phyloP scores from a whole-genome alignment of 2,113 vertebrate species.

The Catharus minimus region DNA sequence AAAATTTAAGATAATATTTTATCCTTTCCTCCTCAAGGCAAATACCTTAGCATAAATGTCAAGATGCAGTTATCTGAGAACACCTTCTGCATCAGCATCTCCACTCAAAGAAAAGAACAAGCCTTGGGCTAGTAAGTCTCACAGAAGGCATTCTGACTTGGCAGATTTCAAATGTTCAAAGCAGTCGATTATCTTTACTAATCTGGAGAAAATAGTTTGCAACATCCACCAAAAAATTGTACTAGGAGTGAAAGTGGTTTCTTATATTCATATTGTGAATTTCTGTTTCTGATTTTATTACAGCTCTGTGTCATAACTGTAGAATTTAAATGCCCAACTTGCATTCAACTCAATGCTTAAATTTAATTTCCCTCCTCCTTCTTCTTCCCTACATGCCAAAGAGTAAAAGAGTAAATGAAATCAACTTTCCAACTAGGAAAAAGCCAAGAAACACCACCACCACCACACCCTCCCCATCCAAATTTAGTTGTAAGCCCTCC shows the following conservation, averaged over 20 bases:
- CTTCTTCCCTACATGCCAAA: neutral
- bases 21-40: neutral
- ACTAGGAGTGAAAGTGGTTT: neutral
- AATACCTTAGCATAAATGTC: neutral
- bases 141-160: neutral
- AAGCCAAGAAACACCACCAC: accelerated
- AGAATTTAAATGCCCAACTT: neutral
- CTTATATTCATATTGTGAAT: neutral
- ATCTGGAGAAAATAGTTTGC: neutral
- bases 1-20: slow-evolving; percentile 2
- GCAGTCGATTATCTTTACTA: neutral
- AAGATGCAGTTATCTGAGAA: neutral
- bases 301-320: neutral
- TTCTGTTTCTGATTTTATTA: neutral
- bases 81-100: neutral
- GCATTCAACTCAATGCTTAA: neutral
- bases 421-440: neutral
- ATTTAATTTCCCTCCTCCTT: neutral
- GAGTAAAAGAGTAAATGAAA: neutral
- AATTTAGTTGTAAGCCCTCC: neutral
- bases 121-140: neutral
- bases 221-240: neutral
- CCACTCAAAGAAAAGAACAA: neutral
- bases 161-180: neutral
- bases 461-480: neutral